Conservation (phyloP, 2,113 vertebrate genomes). For the Ailuropoda melanoleuca region DNA sequence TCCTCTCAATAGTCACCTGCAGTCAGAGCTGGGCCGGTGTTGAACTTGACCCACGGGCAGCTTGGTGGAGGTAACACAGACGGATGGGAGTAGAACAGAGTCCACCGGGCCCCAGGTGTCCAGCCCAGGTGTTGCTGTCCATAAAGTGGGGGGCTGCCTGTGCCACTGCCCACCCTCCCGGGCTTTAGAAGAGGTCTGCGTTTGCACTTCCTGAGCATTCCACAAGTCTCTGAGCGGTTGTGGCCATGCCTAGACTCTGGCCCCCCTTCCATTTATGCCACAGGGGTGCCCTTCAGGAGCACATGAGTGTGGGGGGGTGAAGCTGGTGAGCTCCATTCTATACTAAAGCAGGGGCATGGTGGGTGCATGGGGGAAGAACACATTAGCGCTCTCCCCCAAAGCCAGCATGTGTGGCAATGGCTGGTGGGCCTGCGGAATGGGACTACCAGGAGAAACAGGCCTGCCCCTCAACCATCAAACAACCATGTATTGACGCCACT, state of each 20-base stretch:
- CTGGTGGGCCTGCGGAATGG: background rate
- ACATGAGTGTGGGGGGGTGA: fast-evolving
- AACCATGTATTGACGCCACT: background rate
- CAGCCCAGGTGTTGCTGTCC: background rate
- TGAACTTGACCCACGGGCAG: background rate
- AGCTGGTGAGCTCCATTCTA: background rate
- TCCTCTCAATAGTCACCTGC: background rate
- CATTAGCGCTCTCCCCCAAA: background rate
- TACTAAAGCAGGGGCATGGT: background rate
- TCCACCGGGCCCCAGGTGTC: background rate
- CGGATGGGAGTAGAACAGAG: background rate
- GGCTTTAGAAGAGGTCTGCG: background rate
- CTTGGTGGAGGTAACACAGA: background rate
- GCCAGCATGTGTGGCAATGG: background rate
- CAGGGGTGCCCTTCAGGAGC: background rate
- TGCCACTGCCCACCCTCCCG: background rate
- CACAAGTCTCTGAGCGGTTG: fast-evolving
- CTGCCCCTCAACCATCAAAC: background rate
- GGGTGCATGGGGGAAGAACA: too few relatives aligned
- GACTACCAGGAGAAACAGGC: background rate
- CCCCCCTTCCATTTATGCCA: background rate
- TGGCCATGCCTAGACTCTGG: fast-evolving
- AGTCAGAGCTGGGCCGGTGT: background rate
- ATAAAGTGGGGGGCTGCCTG: fast-evolving
- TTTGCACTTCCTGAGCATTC: background rate